phyloP scores from a whole-genome alignment of 1,140 invertebrate genomes.

The Diorhabda carinulata region DNA sequence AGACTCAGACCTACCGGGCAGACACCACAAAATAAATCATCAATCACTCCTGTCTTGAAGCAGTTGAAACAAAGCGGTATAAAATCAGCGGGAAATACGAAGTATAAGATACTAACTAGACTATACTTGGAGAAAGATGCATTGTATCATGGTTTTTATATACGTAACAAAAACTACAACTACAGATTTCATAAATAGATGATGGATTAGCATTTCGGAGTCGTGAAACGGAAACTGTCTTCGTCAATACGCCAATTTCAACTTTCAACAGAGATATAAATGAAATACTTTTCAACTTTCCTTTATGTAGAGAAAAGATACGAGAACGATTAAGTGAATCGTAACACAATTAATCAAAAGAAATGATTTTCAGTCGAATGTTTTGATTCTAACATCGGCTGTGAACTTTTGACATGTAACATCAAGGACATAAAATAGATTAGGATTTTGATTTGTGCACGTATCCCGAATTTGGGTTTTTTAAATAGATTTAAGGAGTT shows the following conservation, averaged over 20 bases:
- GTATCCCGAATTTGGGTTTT: too few relatives aligned
- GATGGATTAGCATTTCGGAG: slow-evolving; percentile 31
- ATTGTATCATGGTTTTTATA: slow-evolving; percentile 37
- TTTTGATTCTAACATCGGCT: background rate
- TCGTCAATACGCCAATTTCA: slow-evolving; percentile 1
- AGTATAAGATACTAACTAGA: slow-evolving; percentile 43
- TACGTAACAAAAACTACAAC: slow-evolving; percentile 39
- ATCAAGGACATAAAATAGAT: background rate
- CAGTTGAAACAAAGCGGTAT: slow-evolving; percentile 45
- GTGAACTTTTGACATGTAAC: background rate
- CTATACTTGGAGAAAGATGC: slow-evolving; percentile 36
- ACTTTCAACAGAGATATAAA: background rate
- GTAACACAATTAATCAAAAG: background rate
- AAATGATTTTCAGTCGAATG: background rate
- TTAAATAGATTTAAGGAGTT: too few relatives aligned
- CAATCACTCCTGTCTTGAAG: slow-evolving; percentile 42
- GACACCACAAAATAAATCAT: slow-evolving; percentile 45
- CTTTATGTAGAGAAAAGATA: background rate
- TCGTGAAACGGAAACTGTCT: background rate
- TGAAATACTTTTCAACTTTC: background rate
- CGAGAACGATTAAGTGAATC: background rate
- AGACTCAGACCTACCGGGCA: slow-evolving; percentile 41
- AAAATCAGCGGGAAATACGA: slow-evolving; percentile 46
- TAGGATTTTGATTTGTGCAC: background rate
- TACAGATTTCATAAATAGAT: slow-evolving; percentile 43